Conservation (phyloP, 2,113 vertebrate species). For the Uropsilus gracilis region DNA sequence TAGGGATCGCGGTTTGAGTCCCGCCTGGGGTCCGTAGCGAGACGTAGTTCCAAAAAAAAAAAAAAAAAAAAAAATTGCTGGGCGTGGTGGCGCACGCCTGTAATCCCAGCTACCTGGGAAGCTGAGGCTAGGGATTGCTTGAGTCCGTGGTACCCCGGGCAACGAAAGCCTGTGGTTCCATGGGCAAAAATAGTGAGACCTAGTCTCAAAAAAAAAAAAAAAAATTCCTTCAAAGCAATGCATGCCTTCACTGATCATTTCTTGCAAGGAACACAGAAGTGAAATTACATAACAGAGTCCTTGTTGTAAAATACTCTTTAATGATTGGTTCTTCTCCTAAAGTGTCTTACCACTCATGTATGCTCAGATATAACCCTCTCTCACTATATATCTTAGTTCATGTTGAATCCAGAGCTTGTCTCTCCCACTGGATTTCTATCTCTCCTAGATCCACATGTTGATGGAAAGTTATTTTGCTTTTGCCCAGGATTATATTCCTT, state of each 20-base stretch:
- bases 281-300: background rate
- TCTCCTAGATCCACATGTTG: background rate
- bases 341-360: background rate
- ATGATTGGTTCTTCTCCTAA: background rate
- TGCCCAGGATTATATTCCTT: background rate
- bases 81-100: too few relatives aligned
- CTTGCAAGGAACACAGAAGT: background rate
- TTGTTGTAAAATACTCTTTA: background rate
- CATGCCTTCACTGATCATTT: background rate
- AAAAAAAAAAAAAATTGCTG: too few relatives aligned
- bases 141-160: too few relatives aligned
- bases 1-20: too few relatives aligned
- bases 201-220: too few relatives aligned
- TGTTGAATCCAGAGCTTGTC: background rate
- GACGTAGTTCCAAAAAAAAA: too few relatives aligned
- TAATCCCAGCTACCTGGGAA: too few relatives aligned
- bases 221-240: background rate
- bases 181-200: too few relatives aligned
- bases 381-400: background rate
- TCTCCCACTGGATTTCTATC: background rate
- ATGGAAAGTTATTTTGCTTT: background rate
- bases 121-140: too few relatives aligned
- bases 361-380: background rate
- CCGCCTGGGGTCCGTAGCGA: too few relatives aligned
- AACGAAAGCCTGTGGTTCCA: too few relatives aligned